A percentile compares a stretch with the other conserved stretches of the same genome.
Evolutionary conservation across 2,113 vertebrate species (phyloP).

Genomic region (Struthidea cinerea): DNA sequence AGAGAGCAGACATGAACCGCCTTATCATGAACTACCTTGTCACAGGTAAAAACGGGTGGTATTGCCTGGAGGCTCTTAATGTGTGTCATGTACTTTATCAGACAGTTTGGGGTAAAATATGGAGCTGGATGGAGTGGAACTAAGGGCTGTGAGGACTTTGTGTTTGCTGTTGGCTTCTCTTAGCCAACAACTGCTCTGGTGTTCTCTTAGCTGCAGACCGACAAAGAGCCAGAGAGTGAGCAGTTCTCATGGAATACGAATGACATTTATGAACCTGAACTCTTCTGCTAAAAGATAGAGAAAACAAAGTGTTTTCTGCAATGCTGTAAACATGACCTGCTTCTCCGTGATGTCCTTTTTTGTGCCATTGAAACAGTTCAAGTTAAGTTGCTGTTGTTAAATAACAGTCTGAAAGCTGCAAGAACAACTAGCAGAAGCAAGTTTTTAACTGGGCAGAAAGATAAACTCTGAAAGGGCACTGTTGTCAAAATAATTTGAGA

Average conservation of each 20-base stretch:
- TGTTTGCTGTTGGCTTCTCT: neutral
- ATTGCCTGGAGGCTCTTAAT: neutral
- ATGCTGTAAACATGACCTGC: neutral
- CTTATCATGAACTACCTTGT: slow-evolving; percentile 99
- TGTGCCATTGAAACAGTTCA: neutral
- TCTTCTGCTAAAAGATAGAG: neutral
- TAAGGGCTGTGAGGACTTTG: neutral
- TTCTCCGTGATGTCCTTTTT: neutral
- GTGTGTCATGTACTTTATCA: neutral
- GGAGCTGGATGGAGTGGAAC: neutral
- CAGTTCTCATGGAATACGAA: neutral
- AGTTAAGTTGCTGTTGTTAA: neutral
- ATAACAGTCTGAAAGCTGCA: neutral
- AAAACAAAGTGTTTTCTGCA: neutral
- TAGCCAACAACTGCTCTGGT: neutral
- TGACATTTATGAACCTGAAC: neutral
- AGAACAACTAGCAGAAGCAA: neutral
- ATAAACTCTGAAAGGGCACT: neutral
- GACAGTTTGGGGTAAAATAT: neutral
- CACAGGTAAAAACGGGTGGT: slow-evolving; percentile 76
- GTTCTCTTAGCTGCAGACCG: neutral
- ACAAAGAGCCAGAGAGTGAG: neutral
- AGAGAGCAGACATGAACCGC: slow-evolving; percentile 97
- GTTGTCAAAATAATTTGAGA: neutral
- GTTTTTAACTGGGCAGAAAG: neutral